Evolutionary conservation across 2,888 invertebrate genomes (phyloP), one percentile per base, ranked within the genome.

Genomic region (Meiosimyza platycephala): DNA sequence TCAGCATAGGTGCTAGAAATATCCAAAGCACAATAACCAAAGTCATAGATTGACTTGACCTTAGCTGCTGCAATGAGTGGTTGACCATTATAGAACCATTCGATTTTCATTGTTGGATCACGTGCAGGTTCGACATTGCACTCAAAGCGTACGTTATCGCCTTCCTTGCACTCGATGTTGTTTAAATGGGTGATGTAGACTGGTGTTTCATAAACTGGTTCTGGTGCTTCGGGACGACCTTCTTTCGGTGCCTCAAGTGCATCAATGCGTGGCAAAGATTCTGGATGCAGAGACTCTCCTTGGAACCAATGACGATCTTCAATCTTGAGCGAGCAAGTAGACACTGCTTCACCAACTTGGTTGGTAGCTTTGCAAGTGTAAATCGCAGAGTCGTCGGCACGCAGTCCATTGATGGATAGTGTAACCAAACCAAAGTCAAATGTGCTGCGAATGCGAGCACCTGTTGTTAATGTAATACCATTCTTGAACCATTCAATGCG

Each of bases 391-490:
- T 99, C 98, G 81, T 97, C 96, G 65, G 92, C 91, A 80, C 97
- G 91, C 59, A 97, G 84, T 3, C 95, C 93, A 83, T 95, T 95
- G 75, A 98, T 93, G 16, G 97, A 95, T 47, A 98, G 88, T 0
- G 97, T 95, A 0, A 99, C 98, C 75, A 97, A 90, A 64, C 99
- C 99, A 87, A 99, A 99, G 86, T 99, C 99, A 83, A 98, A 96
- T 40, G 96, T 95, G 79, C 97, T 97, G 83, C 95, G 93, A 76
- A 98, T 90, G 79, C 98, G 91, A 51, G 97, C 94, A 78, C 95
- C 96, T 74, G 95, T 95, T 74, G 94, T 94, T 18, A 96, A 89
- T 0, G 94, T 90, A 62, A 94, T 88, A n/a, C 96, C 95, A 84
- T 96, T 97, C 84, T 96, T 96, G 87, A 94, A 96, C 96, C 96